A percentile compares a stretch with the other conserved stretches of the same genome.
phyloP scores from a whole-genome alignment of 1,140 invertebrate genomes.

The Heterodera carotae region DNA sequence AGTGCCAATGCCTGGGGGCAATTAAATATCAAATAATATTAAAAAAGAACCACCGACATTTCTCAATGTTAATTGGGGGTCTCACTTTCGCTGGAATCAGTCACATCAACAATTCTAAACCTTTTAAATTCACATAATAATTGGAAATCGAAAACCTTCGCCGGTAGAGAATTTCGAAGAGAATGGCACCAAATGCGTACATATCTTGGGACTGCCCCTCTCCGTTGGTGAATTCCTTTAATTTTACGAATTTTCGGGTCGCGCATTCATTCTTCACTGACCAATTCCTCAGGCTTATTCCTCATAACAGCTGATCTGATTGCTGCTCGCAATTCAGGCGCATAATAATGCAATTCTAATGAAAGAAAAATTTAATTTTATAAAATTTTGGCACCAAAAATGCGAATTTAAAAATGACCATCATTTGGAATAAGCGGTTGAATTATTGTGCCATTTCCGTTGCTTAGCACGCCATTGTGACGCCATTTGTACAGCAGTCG shows the following conservation, averaged over 20 bases:
- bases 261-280: background rate
- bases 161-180: constrained; percentile 49
- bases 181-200: constrained; percentile 50
- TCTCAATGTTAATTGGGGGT: background rate
- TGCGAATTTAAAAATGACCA: constrained; percentile 16
- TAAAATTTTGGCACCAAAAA: background rate
- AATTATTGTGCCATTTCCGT: constrained; percentile 8
- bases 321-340: constrained; percentile 48
- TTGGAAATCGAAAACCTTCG: constrained; percentile 20
- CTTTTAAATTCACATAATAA: constrained; percentile 11
- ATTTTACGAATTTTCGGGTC: background rate
- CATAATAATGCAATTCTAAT: constrained; percentile 57
- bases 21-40: constrained; percentile 21
- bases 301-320: constrained; percentile 39
- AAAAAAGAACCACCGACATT: background rate
- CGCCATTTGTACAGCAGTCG: constrained; percentile 53
- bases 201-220: constrained; percentile 54
- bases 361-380: background rate
- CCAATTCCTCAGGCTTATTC: constrained; percentile 53
- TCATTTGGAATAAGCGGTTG: constrained; percentile 47
- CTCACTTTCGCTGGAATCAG: constrained; percentile 39
- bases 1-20: constrained; percentile 15
- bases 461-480: constrained; percentile 49
- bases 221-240: constrained; percentile 46
- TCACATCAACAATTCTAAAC: constrained; percentile 45